phyloP scores from a whole-genome alignment of 2,113 vertebrate species.

The Pachycephala philippinensis region DNA sequence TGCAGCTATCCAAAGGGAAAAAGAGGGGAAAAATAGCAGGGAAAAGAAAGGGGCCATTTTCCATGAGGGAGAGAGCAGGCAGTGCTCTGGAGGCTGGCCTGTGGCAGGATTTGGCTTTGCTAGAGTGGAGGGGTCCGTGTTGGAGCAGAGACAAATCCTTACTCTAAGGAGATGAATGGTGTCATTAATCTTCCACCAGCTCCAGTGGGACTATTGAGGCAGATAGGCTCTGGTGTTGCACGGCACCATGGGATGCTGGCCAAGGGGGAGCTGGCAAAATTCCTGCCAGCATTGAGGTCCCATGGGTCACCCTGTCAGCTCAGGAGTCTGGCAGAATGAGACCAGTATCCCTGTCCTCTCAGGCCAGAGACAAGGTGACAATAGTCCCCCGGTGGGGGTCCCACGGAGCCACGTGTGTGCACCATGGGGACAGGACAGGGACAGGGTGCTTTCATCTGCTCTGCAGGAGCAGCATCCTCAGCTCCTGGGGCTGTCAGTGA shows the following conservation, averaged over 20 bases:
- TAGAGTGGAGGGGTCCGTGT: fast-evolving
- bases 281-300: not conserved
- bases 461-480: not conserved
- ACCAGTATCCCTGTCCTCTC: not conserved
- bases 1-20: not conserved
- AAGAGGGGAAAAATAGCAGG: not conserved
- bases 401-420: fast-evolving
- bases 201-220: not conserved
- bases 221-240: not conserved
- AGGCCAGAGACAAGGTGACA: not conserved
- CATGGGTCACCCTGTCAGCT: not conserved
- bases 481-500: not conserved
- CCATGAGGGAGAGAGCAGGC: not conserved
- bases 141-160: not conserved
- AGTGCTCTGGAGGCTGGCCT: not conserved
- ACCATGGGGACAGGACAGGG: not conserved
- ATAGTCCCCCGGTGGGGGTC: fast-evolving
- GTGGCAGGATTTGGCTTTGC: not conserved
- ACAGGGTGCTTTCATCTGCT: not conserved
- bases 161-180: not conserved
- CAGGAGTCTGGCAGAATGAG: not conserved
- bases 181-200: not conserved
- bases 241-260: not conserved
- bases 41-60: not conserved
- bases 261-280: not conserved